Conservation (phyloP, 2,888 invertebrate species). For the Boloria euphrosyne region DNA sequence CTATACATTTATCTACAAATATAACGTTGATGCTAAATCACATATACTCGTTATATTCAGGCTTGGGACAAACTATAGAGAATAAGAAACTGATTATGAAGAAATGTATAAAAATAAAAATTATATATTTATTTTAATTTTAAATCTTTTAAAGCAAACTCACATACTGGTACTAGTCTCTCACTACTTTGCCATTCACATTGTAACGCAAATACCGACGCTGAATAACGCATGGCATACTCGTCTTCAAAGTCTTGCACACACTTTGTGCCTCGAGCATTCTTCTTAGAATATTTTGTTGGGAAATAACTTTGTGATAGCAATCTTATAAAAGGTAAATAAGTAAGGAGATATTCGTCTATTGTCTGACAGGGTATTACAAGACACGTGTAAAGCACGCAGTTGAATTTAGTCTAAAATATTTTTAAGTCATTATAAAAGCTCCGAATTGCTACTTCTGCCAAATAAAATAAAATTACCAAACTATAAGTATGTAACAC, state of each 20-base stretch:
- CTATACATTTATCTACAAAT: too few relatives aligned
- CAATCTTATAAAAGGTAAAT: conserved; percentile 1
- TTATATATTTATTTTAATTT: not conserved
- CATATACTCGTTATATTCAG: too few relatives aligned
- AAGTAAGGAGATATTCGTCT: not conserved
- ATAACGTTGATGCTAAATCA: too few relatives aligned
- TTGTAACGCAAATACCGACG: conserved; percentile 1
- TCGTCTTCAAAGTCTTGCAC: conserved; percentile 5
- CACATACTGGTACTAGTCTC: not conserved
- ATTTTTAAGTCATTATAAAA: too few relatives aligned
- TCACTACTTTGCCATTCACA: conserved; percentile 11
- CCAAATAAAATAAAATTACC: too few relatives aligned
- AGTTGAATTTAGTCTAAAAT: too few relatives aligned
- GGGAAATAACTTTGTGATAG: not conserved
- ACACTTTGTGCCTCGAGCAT: conserved; percentile 10
- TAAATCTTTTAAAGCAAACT: not conserved
- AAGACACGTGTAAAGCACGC: too few relatives aligned
- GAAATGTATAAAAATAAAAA: too few relatives aligned
- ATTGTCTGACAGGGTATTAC: not conserved
- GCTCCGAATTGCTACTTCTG: too few relatives aligned
- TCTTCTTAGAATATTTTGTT: conserved; percentile 8
- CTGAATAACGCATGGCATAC: conserved; percentile 15
- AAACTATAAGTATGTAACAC: too few relatives aligned
- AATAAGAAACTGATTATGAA: too few relatives aligned
- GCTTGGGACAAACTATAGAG: too few relatives aligned